Evolutionary conservation across 2,113 vertebrate species (phyloP), one percentile per base, ranked within the genome.

Genomic region (Puffinus mauretanicus): DNA sequence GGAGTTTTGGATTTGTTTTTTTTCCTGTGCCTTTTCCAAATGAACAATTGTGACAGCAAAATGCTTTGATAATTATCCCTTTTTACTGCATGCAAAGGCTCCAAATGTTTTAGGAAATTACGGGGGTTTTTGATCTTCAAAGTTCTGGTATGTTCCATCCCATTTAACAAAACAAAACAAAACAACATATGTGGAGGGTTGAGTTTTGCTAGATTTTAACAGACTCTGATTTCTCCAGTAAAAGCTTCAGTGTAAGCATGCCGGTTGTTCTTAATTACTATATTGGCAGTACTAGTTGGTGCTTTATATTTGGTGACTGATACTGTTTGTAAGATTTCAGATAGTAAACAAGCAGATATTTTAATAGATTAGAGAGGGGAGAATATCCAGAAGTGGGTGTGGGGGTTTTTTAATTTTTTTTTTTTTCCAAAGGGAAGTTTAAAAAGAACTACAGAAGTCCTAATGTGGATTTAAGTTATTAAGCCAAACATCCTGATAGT

Each of bases 141-240:
- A 95, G 93, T 94, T 95, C 91, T 96, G 84, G 25, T 97, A 58
- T 69, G 93, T 96, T 96, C 93, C 87, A 86, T 95, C 90, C 90
- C 82, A 95, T 96, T 97, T 96, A 91, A 89, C 96, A 93, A 96
- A 96, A 91, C 93, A 96, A 93, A 94, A 92, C 88, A 96, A 96
- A 96, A 96, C 96, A 97, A 93, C 96, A 95, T 97, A 96, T 96
- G 96, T 88, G 79, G 90, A 52, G 93, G 88, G 67, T 82, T 97
- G 93, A 90, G 79, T 93, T 96, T 86, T 94, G 87, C 92, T 95
- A 77, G 75, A 88, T 94, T 96, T 96, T 88, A 93, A 77, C 91
- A 94, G 90, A 34, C 64, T 94, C 58, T 4, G 22, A 86, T 92
- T 94, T 88, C 88, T 94, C 55, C 47, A 40, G 47, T 83, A 90